Base-by-base conservation (phyloP, 2,797 vertebrate species). In the Hyperoplus immaculatus region DNA sequence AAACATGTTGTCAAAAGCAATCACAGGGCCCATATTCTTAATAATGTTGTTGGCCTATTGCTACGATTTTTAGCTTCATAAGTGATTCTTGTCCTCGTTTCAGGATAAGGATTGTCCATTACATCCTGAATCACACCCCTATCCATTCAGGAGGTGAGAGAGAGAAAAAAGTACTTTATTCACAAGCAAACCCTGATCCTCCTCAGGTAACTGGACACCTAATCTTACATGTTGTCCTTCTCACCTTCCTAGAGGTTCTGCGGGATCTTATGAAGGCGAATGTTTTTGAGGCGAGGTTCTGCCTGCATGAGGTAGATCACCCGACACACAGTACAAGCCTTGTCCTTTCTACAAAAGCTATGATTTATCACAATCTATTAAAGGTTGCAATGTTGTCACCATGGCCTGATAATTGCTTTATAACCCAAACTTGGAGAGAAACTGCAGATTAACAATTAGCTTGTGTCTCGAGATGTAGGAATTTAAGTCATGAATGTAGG, bases 31-130 rank as follows among this genome's bases (percentile, higher is more conserved):
- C 29, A 29, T 29, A 29, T 29, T 29, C 29, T 29, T 29, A 9
- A 15, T 45, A 45, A 45, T 7, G 43, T 56, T 56, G 12, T 13
- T 29, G 3, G 6, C n/a, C 12, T 45, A 5, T 66, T 60, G 12
- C 14, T 15, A 13, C 16, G 54, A 0, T 29, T 8, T 45, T 43
- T 3, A 41, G 13, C 9, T 68, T 69, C 39, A 54, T 18, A 51
- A 69, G 36, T 62, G 6, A 78, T 51, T 14, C n/a, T 38, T 69
- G 29, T 80, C 21, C 57, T 58, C 67, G n/a, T 95, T 95, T 86
- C 90, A 99, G 97, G 91, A 97, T 98, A 90, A 94, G 96, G 69
- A 95, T 99, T 0, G 96, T 98, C 73, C 86, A 96, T 90, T 98
- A 96, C 82, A 94, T 98, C 76, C 88, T 97, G 83, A 90, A 93